phyloP scores from a whole-genome alignment of 2,888 invertebrate genomes.

The Pandemis cinnamomeana region DNA sequence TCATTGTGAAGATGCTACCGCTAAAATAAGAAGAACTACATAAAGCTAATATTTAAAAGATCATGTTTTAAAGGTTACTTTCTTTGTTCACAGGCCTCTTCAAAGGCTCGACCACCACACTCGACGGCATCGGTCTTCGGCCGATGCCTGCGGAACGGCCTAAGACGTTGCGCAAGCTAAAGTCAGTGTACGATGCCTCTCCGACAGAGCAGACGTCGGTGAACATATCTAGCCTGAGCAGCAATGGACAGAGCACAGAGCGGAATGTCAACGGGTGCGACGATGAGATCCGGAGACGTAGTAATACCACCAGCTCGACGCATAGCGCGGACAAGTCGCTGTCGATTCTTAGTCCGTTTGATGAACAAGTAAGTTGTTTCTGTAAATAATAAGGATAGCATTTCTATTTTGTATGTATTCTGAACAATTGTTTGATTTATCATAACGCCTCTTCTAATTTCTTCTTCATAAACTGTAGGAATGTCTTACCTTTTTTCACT shows the following conservation, averaged over 20 bases:
- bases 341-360: constrained; percentile 92
- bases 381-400: too few species aligned
- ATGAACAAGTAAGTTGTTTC: constrained; percentile 86
- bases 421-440: too few species aligned
- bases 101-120: constrained; percentile 91
- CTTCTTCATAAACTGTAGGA: background rate
- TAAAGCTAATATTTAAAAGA: background rate
- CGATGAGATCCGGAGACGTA: constrained; percentile 80
- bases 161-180: constrained; percentile 89
- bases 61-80: constrained; percentile 32
- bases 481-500: background rate
- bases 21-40: background rate
- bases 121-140: constrained; percentile 85
- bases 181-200: constrained; percentile 88
- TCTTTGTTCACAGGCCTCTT: constrained; percentile 87
- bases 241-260: constrained; percentile 74
- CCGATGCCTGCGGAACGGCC: constrained; percentile 88
- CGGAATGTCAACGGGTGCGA: constrained; percentile 72
- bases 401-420: too few species aligned
- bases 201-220: constrained; percentile 68
- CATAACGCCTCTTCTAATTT: background rate
- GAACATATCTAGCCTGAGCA: constrained; percentile 63
- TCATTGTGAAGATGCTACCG: too few species aligned
- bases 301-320: constrained; percentile 74
- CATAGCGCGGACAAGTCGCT: constrained; percentile 79